A percentile compares a stretch with the other conserved stretches of the same genome.
These are phyloP conservation scores for Pterocles burchelli DNA, from an alignment of 2,113 vertebrate species.

Conservation along the genomic window DNA sequence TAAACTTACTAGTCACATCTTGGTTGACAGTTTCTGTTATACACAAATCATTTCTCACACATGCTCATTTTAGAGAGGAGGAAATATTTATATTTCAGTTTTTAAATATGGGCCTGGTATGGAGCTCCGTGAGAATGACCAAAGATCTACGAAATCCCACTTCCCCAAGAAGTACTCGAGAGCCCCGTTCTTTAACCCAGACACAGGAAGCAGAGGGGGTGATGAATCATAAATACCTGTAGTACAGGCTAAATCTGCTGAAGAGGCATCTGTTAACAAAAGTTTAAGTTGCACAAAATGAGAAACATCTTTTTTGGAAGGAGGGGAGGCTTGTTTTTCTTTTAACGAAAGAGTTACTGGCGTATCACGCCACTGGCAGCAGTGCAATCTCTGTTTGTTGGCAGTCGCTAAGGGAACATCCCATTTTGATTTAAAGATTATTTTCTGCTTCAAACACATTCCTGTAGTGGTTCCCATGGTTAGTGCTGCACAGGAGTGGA, in stretches of 20 bases:
- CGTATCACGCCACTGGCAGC: background rate
- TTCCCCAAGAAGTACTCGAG: background rate
- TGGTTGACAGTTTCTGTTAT: background rate
- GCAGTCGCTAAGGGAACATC: background rate
- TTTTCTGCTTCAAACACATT: conserved; percentile 43
- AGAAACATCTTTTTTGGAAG: background rate
- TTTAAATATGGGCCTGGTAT: background rate
- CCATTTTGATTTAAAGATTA: conserved; percentile 53
- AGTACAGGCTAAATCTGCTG: background rate
- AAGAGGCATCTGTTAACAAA: background rate
- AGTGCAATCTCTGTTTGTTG: conserved; percentile 26
- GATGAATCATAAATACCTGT: background rate
- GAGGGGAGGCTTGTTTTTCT: background rate
- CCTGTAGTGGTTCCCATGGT: conserved; percentile 19
- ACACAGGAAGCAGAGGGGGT: background rate
- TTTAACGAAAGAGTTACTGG: background rate
- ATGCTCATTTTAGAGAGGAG: background rate
- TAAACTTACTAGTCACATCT: background rate
- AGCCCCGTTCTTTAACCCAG: background rate
- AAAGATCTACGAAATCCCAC: background rate
- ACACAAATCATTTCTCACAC: background rate
- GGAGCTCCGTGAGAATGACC: background rate
- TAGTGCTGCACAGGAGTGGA: background rate
- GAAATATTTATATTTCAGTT: background rate
- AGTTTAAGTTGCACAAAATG: background rate